Evolutionary conservation across 2,113 vertebrate genomes (phyloP), one percentile per base, ranked within the genome.

Genomic region (Syngnathoides biaculeatus): DNA sequence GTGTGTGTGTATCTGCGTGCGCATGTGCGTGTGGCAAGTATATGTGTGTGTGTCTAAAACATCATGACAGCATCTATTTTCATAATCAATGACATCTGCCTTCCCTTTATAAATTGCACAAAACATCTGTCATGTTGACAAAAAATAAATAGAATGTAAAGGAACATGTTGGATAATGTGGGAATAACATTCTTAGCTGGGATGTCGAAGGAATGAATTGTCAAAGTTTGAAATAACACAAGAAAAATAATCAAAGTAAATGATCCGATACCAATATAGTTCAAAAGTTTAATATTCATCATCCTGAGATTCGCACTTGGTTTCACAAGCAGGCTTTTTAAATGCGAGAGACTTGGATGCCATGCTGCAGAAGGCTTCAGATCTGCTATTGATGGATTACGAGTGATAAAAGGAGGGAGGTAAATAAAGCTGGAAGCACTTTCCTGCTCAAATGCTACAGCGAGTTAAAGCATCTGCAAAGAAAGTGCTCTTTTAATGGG

Each of bases 401-500:
- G 1, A 55, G 14, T 45, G 64, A 86, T 60, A 59, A 73, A 65
- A 80, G 58, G 67, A 50, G 17, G 1, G n/a, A 47, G 13, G 40
- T 64, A 35, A 61, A 57, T 24, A 62, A 63, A 64, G 27, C 64
- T 20, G 19, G 1, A 67, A 39, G 53, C 39, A 11, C 11, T 26
- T 5, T 42, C 35, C 52, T 69, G 17, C 62, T 73, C 52, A 59
- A 59, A 71, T 20, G 27, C 68, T 40, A 39, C 52, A 67, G 53
- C 17, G 43, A 79, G 50, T 53, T 77, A 45, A 45, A 63, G 55
- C 78, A 69, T 70, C 63, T 62, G 58, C 69, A 67, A 65, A 71
- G 72, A 74, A 68, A 82, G 76, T 68, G 15, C 77, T 71, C 73
- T 76, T 74, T 66, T 79, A 80, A 83, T 64, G 48, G 68, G 67